A percentile compares a stretch with the other conserved stretches of the same genome.
These are phyloP conservation scores for Pseudonaja textilis DNA, from an alignment of 2,113 vertebrate genomes.

Conservation along the genomic window DNA sequence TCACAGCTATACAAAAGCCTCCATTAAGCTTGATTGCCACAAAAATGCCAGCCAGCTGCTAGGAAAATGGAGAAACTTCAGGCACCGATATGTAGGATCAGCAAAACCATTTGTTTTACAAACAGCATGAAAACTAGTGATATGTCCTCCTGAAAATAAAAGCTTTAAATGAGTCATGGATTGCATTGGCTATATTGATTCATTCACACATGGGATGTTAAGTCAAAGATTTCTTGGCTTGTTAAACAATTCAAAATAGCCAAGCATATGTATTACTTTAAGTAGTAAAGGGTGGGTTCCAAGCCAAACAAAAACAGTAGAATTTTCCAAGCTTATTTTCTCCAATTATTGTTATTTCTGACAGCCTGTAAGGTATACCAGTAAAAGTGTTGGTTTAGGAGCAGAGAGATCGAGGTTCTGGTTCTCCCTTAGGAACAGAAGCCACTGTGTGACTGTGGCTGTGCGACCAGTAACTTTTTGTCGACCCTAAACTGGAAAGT, in stretches of 20 bases:
- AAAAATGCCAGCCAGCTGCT: not conserved
- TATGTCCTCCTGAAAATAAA: not conserved
- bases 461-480: not conserved
- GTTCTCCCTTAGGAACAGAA: not conserved
- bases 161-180: not conserved
- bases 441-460: not conserved
- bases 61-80: not conserved
- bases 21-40: slow-evolving; percentile 1
- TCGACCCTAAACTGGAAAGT: not conserved
- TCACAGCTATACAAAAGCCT: not conserved
- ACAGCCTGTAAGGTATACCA: not conserved
- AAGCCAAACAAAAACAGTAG: not conserved
- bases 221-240: not conserved
- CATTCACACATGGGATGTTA: not conserved
- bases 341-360: not conserved
- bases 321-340: not conserved
- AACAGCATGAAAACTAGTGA: not conserved
- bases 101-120: not conserved
- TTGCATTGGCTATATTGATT: not conserved
- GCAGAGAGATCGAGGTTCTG: not conserved
- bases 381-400: not conserved
- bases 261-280: not conserved
- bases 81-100: not conserved
- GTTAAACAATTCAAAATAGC: not conserved
- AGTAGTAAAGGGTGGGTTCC: not conserved